Conservation (phyloP, 92 coral and sea anemone genomes). For the Pocillopora meandrina region DNA sequence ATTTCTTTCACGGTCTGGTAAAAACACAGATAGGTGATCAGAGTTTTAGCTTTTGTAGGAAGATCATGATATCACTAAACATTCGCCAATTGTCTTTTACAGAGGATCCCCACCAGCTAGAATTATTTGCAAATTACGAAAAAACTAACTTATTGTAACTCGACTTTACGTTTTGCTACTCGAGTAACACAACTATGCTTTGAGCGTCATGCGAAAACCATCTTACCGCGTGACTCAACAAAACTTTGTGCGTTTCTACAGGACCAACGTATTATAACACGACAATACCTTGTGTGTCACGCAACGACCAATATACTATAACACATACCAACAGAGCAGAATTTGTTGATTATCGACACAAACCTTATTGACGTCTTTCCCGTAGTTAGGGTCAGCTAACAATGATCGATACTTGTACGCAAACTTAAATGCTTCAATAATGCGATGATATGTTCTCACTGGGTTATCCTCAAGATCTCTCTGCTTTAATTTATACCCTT, state of each 20-base stretch:
- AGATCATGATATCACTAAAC: background rate
- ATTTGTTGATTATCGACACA: background rate
- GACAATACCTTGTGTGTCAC: too few species aligned
- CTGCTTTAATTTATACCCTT: conserved; percentile 84
- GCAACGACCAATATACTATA: too few species aligned
- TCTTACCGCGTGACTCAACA: too few species aligned
- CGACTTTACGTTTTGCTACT: too few species aligned
- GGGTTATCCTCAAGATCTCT: conserved; percentile 79
- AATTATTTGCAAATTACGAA: background rate
- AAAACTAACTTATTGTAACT: too few species aligned
- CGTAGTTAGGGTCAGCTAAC: conserved; percentile 90
- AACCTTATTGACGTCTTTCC: conserved; percentile 78
- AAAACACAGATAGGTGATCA: background rate
- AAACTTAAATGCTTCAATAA: conserved; percentile 93
- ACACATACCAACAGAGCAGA: too few species aligned
- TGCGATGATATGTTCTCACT: conserved; percentile 91
- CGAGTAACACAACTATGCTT: too few species aligned
- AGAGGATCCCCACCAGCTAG: background rate
- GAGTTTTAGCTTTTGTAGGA: background rate
- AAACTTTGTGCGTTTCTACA: too few species aligned
- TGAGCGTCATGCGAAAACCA: too few species aligned
- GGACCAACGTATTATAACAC: too few species aligned
- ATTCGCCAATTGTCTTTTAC: background rate
- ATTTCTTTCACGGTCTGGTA: conserved; percentile 77
- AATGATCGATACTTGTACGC: conserved; percentile 89